Evolutionary conservation across 2,113 vertebrate genomes (phyloP).

Genomic region (Erythrocercus mccallii): DNA sequence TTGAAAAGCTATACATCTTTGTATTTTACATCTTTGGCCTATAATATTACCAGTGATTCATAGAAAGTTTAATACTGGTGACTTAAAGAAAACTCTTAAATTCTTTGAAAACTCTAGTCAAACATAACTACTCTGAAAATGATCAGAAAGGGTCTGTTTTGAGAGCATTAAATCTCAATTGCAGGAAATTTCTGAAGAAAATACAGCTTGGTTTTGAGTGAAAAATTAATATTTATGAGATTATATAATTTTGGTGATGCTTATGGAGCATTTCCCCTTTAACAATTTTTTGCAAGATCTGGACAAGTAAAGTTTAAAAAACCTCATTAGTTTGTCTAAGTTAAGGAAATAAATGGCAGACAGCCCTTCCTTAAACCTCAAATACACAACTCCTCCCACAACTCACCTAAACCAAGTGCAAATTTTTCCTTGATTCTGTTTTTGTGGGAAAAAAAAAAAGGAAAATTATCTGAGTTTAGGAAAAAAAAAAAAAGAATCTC

Average conservation of each 20-base stretch:
- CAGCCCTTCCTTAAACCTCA: neutral
- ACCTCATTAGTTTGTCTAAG: neutral
- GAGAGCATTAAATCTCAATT: neutral
- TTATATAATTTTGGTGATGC: neutral
- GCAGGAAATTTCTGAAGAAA: neutral
- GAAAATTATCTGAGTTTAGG: too few species aligned
- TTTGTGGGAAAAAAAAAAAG: neutral
- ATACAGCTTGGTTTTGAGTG: neutral
- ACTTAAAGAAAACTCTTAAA: neutral
- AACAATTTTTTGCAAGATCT: neutral
- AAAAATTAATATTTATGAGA: neutral
- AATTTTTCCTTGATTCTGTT: neutral
- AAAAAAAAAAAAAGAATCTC: neutral
- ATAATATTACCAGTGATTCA: neutral
- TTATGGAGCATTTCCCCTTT: neutral
- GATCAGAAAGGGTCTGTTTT: neutral
- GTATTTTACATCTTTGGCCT: neutral
- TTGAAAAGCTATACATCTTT: neutral
- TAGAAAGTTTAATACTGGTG: neutral
- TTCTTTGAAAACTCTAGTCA: neutral
- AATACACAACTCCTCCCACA: neutral
- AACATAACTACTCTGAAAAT: neutral
- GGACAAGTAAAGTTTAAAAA: neutral
- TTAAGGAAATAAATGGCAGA: neutral
- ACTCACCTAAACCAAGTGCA: fast-evolving